phyloP scores from a whole-genome alignment of 2,113 vertebrate genomes.

The Toxostoma redivivum region DNA sequence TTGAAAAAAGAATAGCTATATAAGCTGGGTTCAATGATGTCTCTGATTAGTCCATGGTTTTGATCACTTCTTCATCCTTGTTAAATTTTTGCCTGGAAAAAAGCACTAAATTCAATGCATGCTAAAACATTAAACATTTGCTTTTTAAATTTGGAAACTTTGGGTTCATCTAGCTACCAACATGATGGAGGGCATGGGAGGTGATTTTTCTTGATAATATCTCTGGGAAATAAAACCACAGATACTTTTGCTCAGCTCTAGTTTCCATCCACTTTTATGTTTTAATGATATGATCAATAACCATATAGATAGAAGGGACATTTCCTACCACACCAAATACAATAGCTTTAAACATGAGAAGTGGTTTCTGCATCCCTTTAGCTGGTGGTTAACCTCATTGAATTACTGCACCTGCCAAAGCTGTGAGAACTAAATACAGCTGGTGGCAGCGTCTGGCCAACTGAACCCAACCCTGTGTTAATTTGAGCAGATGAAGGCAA shows the following conservation, averaged over 20 bases:
- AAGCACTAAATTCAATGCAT: background rate
- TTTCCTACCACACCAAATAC: constrained; percentile 59
- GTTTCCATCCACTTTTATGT: constrained; percentile 47
- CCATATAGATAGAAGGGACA: constrained; percentile 37
- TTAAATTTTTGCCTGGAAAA: background rate
- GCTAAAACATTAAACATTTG: background rate
- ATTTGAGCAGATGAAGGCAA: constrained; percentile 48
- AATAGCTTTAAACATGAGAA: constrained; percentile 37
- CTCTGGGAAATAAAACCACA: constrained; percentile 29
- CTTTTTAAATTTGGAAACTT: background rate
- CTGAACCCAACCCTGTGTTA: constrained; percentile 35
- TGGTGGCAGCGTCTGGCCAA: constrained; percentile 31
- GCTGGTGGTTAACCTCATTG: constrained; percentile 55
- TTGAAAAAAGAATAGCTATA: background rate
- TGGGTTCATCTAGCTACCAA: background rate
- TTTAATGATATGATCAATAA: constrained; percentile 64
- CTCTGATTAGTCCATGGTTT: background rate
- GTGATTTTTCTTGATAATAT: background rate
- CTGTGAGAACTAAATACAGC: constrained; percentile 64
- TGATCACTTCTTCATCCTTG: background rate
- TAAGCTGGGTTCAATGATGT: background rate
- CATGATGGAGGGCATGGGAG: background rate
- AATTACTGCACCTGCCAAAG: constrained; percentile 59
- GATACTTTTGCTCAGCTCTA: background rate
- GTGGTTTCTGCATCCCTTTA: constrained; percentile 40